Evolutionary conservation across 1,140 invertebrate genomes (phyloP).

Genomic region (Drosophila pseudoananassae): DNA sequence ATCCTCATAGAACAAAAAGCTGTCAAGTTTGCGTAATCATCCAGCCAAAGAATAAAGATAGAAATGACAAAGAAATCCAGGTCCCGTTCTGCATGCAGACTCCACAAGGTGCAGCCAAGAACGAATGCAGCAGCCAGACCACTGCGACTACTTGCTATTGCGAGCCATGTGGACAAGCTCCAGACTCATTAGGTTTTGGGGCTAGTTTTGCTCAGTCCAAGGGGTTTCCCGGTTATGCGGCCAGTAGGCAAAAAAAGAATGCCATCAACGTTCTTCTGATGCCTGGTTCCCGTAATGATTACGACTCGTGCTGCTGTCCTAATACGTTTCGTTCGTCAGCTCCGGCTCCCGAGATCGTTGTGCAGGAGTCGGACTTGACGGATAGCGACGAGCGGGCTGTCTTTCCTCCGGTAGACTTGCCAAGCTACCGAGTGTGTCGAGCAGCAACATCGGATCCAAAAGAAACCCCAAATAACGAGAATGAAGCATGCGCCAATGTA

Average conservation of each 20-base stretch:
- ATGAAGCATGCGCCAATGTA: slow-evolving; percentile 32
- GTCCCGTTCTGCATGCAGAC: background rate
- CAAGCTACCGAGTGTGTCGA: slow-evolving; percentile 42
- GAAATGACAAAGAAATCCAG: background rate
- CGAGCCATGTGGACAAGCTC: too few relatives aligned
- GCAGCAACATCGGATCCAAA: slow-evolving; percentile 12
- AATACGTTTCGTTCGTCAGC: background rate
- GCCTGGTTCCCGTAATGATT: slow-evolving; percentile 12
- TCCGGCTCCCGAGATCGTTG: slow-evolving; percentile 36
- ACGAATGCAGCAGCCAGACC: background rate
- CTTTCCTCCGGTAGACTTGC: slow-evolving; percentile 43
- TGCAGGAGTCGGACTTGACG: slow-evolving; percentile 47
- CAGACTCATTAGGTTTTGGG: background rate
- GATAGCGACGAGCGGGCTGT: slow-evolving; percentile 20
- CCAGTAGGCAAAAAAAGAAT: slow-evolving; percentile 3
- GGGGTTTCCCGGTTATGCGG: background rate
- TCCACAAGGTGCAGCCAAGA: background rate
- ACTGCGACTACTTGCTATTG: background rate
- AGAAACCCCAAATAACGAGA: background rate
- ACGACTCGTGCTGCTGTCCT: slow-evolving; percentile 6
- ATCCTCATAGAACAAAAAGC: background rate
- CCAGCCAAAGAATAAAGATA: background rate
- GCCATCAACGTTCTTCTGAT: slow-evolving; percentile 57
- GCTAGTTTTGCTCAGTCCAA: background rate
- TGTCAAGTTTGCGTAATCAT: background rate